Percentiles rank a stretch among this genome's conserved stretches.
phyloP scores from a whole-genome alignment of 2,113 vertebrate genomes.

The Thinocorus orbignyianus region DNA sequence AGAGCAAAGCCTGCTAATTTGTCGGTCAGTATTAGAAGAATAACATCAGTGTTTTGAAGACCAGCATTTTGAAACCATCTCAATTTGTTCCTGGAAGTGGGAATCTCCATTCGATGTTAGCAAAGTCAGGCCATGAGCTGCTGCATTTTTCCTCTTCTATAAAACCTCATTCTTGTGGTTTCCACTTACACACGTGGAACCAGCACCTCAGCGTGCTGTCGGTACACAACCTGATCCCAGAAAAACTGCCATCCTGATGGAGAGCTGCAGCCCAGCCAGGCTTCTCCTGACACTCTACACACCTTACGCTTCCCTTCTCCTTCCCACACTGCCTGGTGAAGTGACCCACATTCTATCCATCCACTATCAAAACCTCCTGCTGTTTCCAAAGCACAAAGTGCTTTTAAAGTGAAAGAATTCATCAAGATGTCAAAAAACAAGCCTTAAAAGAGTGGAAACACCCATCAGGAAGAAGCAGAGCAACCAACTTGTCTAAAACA shows the following conservation, averaged over 20 bases:
- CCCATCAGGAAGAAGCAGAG: rapidly evolving
- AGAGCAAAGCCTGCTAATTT: constrained; percentile 48
- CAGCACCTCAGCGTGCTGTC: rapidly evolving
- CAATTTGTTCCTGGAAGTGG: neutral
- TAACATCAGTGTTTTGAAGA: neutral
- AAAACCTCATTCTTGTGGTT: no score
- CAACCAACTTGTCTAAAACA: rapidly evolving
- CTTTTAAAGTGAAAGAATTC: neutral
- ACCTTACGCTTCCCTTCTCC: neutral
- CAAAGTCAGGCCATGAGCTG: rapidly evolving
- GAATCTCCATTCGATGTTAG: rapidly evolving
- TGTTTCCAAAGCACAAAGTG: neutral
- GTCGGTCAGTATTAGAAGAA: constrained; percentile 8
- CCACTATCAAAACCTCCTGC: rapidly evolving
- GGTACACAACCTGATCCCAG: rapidly evolving
- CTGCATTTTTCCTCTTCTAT: neutral
- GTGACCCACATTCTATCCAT: rapidly evolving
- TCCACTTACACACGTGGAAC: rapidly evolving
- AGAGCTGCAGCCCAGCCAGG: neutral
- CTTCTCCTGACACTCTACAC: neutral
- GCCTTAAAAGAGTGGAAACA: neutral
- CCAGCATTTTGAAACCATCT: neutral
- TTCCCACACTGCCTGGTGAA: rapidly evolving
- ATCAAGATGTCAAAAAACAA: neutral
- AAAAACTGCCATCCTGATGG: rapidly evolving